Evolutionary conservation across 2,113 vertebrate species (phyloP).

Genomic region (Maccullochella peelii): DNA sequence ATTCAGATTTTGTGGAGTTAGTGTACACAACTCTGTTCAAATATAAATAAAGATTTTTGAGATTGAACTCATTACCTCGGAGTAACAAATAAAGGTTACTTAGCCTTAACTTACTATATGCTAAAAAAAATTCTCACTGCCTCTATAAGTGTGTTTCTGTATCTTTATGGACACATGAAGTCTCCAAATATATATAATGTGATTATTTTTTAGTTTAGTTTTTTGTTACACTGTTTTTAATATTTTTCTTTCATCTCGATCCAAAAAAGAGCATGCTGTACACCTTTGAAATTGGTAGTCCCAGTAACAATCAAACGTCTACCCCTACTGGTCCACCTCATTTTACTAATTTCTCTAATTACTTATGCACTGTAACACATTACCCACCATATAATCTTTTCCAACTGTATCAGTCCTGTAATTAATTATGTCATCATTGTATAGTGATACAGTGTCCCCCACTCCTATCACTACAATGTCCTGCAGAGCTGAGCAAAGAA

Average conservation of each 20-base stretch:
- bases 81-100: neutral
- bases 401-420: neutral
- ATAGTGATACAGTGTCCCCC: no score
- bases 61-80: neutral
- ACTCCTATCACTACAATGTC: no score
- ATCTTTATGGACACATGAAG: neutral
- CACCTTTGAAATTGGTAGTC: neutral
- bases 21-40: neutral
- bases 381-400: neutral
- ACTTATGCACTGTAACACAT: neutral
- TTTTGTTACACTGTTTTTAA: neutral
- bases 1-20: neutral
- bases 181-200: no score
- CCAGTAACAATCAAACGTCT: neutral
- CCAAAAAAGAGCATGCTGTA: neutral
- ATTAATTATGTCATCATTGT: neutral
- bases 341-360: neutral
- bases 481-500: no score
- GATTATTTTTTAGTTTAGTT: neutral
- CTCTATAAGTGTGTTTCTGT: neutral
- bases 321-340: neutral
- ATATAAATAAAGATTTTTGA: neutral
- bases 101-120: neutral
- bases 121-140: neutral
- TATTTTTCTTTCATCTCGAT: neutral